These are phyloP conservation scores for Ichneumon xanthorius DNA, from an alignment of 2,888 invertebrate genomes.

Conservation along the genomic window DNA sequence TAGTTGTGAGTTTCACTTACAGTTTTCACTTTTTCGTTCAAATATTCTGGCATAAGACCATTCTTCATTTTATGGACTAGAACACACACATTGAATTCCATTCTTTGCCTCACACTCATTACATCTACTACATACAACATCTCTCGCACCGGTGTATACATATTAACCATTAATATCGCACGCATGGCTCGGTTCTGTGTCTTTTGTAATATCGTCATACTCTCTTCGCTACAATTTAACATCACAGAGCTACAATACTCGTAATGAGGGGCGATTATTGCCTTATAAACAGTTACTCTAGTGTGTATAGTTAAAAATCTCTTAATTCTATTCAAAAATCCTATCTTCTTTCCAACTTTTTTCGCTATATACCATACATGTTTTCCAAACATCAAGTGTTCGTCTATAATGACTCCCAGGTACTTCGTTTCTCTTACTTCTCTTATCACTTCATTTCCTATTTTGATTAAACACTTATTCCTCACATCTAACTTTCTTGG, in stretches of 20 bases:
- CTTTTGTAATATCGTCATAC: neutral
- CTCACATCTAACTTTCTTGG: conserved; percentile 47
- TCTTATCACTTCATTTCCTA: neutral
- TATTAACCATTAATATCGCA: neutral
- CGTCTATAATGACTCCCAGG: conserved; percentile 45
- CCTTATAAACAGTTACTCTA: conserved; percentile 53
- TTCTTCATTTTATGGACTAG: neutral
- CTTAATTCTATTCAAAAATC: conserved; percentile 57
- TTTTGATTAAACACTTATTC: conserved; percentile 34
- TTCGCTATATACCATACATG: conserved; percentile 55
- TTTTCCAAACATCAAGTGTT: conserved; percentile 10
- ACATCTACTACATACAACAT: neutral
- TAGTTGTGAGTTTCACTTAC: neutral
- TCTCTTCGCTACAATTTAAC: no score
- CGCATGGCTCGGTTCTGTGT: neutral
- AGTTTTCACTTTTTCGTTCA: no score
- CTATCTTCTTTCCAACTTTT: conserved; percentile 58
- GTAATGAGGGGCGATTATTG: conserved; percentile 64
- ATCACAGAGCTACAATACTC: conserved; percentile 61
- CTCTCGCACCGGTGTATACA: neutral
- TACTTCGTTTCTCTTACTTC: conserved; percentile 43
- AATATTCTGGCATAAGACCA: no score
- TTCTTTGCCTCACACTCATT: neutral
- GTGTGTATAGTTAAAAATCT: conserved; percentile 29
- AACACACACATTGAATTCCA: neutral